Base-by-base conservation (phyloP, 2,113 vertebrate species). In the Solea solea region DNA sequence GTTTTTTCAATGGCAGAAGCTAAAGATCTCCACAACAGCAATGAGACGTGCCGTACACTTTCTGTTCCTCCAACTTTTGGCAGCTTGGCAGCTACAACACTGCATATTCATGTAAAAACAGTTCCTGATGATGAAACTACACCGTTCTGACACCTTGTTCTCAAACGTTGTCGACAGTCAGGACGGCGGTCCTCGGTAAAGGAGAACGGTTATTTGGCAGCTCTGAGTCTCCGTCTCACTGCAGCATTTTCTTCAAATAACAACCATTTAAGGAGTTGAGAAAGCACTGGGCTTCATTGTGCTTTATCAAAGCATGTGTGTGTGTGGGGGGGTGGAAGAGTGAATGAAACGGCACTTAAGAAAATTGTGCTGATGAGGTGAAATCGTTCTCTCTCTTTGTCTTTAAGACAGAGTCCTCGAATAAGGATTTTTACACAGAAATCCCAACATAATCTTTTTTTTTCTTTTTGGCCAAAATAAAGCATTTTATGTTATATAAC, bases 321-420 rank as follows among this genome's bases (percentile, higher is more conserved):
- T 21, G 21, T 21, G 21, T 21, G 1, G 1, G 21, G 1, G 21
- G 1, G 60, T 59, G 54, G 62, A 59, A 61, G 59, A 71, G 80
- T 51, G 74, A 72, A 82, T 25, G 61, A 87, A 89, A 77, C 42
- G 5, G 46, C 28, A 41, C 80, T 57, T 85, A 63, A 34, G 64
- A 74, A 82, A 90, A 48, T 80, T 75, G 72, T 46, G 89, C 90
- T 90, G 89, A 91, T 88, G 82, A 89, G 77, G 40, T 27, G 34
- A 67, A 51, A 53, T 61, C 66, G 41, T 80, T 41, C 15, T 50
- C 44, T 64, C 16, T 40, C 13, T 67, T 57, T 57, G 60, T 83
- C 45, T 69, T 60, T 51, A 53, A 72, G 86, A 76, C 54, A 64
- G 76, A 73, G 42, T 40, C 16, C 77, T 69, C 39, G 71, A 74